These are phyloP conservation scores for Harlomillsia oculata DNA, from an alignment of 1,140 invertebrate species.

Conservation along the genomic window DNA sequence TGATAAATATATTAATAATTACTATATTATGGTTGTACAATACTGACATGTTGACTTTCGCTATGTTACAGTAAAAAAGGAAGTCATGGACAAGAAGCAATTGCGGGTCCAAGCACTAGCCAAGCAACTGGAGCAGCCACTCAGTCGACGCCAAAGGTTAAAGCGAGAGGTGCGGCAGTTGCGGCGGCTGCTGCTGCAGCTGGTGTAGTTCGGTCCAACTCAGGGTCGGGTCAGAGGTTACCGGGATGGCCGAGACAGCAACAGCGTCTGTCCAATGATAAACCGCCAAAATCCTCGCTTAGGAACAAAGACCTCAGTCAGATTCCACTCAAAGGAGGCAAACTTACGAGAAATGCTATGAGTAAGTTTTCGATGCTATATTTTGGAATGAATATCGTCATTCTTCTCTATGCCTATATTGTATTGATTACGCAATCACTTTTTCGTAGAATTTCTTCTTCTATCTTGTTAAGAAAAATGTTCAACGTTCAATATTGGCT, in stretches of 20 bases:
- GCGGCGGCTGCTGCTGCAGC: conserved; percentile 11
- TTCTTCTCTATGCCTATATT: too few relatives aligned
- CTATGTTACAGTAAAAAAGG: conserved; percentile 27
- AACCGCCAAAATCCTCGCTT: conserved; percentile 12
- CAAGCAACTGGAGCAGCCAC: conserved; percentile 14
- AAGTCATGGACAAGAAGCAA: conserved; percentile 7
- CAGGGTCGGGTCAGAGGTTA: conserved; percentile 24
- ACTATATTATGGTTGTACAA: background rate
- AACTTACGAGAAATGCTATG: conserved; percentile 31
- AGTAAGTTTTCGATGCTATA: too few relatives aligned
- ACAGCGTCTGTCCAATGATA: conserved; percentile 14
- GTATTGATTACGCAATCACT: too few relatives aligned
- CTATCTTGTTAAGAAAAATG: too few relatives aligned
- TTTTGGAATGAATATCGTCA: too few relatives aligned
- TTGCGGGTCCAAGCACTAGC: conserved; percentile 21
- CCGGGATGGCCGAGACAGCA: conserved; percentile 18
- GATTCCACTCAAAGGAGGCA: conserved; percentile 26
- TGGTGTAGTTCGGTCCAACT: conserved; percentile 26
- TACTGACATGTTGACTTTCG: background rate
- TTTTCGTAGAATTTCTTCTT: too few relatives aligned
- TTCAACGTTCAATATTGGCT: too few relatives aligned
- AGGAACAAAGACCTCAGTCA: conserved; percentile 27
- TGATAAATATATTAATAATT: background rate
- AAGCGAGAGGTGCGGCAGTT: too few relatives aligned
- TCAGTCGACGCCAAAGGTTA: conserved; percentile 12